Evolutionary conservation across 2,888 invertebrate genomes (phyloP).

Genomic region (Limnephilus rhombicus): DNA sequence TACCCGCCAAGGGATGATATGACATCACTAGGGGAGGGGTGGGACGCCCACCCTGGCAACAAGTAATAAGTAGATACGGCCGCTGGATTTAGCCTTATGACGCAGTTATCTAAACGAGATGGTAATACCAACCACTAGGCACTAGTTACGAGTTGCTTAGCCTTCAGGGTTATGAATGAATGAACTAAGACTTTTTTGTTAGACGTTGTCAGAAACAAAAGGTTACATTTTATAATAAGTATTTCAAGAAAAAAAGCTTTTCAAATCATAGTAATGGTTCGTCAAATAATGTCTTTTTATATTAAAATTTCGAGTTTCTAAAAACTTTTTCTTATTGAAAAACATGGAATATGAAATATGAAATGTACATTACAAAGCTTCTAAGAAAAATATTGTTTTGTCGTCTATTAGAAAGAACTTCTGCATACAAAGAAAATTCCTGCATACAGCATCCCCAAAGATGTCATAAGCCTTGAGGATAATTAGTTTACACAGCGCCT

Average conservation of each 20-base stretch:
- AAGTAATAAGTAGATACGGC: conserved; percentile 11
- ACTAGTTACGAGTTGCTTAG: not conserved
- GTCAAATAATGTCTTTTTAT: no score
- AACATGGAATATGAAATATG: no score
- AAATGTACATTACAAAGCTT: no score
- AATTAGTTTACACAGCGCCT: no score
- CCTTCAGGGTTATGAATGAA: not conserved
- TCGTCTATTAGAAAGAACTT: no score
- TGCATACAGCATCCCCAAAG: no score
- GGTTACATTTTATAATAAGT: not conserved
- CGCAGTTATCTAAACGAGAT: not conserved
- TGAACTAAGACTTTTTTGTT: not conserved
- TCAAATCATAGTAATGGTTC: not conserved
- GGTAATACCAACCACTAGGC: not conserved
- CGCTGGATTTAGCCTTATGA: not conserved
- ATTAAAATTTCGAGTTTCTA: no score
- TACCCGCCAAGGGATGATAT: not conserved
- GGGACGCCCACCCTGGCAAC: conserved; percentile 39
- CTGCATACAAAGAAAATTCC: no score
- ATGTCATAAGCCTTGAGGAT: no score
- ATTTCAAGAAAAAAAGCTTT: not conserved
- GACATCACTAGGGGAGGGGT: conserved; percentile 31
- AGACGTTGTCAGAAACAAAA: not conserved
- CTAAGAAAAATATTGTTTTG: no score
- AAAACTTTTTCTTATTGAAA: no score